These are phyloP conservation scores for Porites evermanni DNA, from an alignment of 92 coral and sea anemone genomes.

Conservation along the genomic window DNA sequence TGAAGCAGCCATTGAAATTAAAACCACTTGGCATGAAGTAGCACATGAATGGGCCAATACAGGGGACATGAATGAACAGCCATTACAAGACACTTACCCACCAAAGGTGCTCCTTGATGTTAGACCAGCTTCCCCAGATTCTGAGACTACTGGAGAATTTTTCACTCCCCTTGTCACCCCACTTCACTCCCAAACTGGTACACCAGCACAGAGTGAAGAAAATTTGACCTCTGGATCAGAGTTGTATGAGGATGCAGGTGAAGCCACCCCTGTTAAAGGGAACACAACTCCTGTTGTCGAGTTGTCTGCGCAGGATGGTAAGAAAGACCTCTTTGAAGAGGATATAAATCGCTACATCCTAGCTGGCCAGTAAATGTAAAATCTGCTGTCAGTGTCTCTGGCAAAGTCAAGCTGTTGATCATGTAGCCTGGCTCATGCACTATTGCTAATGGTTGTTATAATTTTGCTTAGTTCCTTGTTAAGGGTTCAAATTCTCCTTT, in stretches of 20 bases:
- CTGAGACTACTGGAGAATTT: constrained; percentile 74
- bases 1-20: constrained; percentile 15
- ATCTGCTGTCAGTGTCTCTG: neutral
- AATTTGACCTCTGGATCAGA: constrained; percentile 27
- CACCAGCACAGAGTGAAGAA: constrained; percentile 60
- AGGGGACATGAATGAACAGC: neutral
- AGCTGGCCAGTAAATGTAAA: neutral
- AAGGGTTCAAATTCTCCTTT: too few relatives aligned
- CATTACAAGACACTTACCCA: neutral
- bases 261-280: constrained; percentile 54
- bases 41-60: constrained; percentile 43
- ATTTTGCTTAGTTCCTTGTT: too few relatives aligned
- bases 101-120: neutral
- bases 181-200: constrained; percentile 59
- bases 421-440: too few relatives aligned
- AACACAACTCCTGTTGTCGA: constrained; percentile 36
- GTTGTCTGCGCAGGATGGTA: constrained; percentile 37
- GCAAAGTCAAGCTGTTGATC: neutral
- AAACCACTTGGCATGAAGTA: constrained; percentile 45
- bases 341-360: neutral
- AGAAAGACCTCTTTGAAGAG: constrained; percentile 5
- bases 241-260: constrained; percentile 53
- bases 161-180: constrained; percentile 71
- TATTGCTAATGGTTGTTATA: too few relatives aligned
- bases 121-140: constrained; percentile 72